Evolutionary conservation across 2,113 vertebrate species (phyloP), one percentile per base, ranked within the genome.

Genomic region (Lanius ludovicianus): DNA sequence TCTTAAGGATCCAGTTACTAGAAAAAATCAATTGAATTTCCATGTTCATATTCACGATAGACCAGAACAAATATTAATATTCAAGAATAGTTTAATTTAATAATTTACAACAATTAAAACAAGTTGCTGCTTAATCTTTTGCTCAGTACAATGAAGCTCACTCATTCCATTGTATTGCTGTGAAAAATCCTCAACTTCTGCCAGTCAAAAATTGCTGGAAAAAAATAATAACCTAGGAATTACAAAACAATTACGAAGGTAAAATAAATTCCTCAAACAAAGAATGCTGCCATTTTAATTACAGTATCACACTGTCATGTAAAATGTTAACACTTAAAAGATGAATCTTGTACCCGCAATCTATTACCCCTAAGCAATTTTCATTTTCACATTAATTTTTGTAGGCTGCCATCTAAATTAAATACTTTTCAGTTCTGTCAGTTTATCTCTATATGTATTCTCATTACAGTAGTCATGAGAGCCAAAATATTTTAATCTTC

Each of bases 381-480:
- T 94, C 87, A 81, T 88, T 90, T 95, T 96, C 80, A 87, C 90
- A 83, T 94, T 65, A 89, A 96, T 85, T 90, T 93, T 96, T 86
- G 86, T 77, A 90, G 85, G 50, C 71, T 94, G 84, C 77, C 69
- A 93, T 87, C 59, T 95, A 93, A 96, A 89, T 97, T 94, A 96
- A 93, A 92, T 94, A 96, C 83, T 96, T 96, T 75, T 87, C 52
- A 94, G 59, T 56, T 80, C 52, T 92, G 49, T 68, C 60, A 78
- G 79, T 96, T 94, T 93, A 75, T 91, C 76, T 90, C 71, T 83
- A 41, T 63, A 39, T 9, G 21, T 84, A 81, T 74, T 88, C 80
- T 94, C 80, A 89, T 91, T 90, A 90, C 39, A 94, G 68, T 47
- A 80, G 73, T 93, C 79, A 95, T 71, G 64, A 74, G 68, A 93